Base-by-base conservation (phyloP, 2,113 vertebrate species). In the Corydoras sp. region DNA sequence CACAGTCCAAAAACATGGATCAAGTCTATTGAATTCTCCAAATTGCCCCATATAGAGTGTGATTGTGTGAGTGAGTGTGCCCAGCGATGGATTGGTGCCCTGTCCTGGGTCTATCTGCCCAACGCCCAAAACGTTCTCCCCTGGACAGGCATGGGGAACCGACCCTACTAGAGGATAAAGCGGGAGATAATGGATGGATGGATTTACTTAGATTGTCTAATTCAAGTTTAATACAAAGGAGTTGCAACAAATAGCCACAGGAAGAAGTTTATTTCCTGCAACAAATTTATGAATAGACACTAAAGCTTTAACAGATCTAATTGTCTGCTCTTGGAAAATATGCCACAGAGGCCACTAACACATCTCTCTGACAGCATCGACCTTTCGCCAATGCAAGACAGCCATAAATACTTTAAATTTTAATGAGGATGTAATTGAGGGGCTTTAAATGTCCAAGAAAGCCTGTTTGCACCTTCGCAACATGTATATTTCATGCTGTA, bases 401-500 rank as follows among this genome's bases (percentile, higher is more conserved):
- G 73, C 78, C 58, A 71, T 62, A 74, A 68, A 77, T 65, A 65
- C 15, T 61, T 80, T 72, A 75, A 68, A 75, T 60, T 77, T 72
- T 75, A 67, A 80, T 77, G 59, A 66, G 75, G 30, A n/a, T 75
- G 67, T 75, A 69, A 75, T 67, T 69, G 69, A 73, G 64, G 4
- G 72, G 55, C 69, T 75, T 67, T 75, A 71, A 54, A 59, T 63
- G 60, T 50, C 54, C 62, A 58, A 67, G 69, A 69, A 73, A 61
- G 18, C 35, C 2, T 24, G 15, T 55, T 35, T 75, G 56, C 69
- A 15, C 72, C 49, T 68, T 58, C 61, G 53, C 55, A 56, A 56
- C 43, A 67, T 15, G 67, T 71, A 10, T 66, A 51, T 70, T 61
- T 63, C 49, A 43, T 10, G 3, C 11, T 30, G 49, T 31, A 15